Base-by-base conservation (phyloP, 2,888 invertebrate genomes). In the Tiliacea aurago region DNA sequence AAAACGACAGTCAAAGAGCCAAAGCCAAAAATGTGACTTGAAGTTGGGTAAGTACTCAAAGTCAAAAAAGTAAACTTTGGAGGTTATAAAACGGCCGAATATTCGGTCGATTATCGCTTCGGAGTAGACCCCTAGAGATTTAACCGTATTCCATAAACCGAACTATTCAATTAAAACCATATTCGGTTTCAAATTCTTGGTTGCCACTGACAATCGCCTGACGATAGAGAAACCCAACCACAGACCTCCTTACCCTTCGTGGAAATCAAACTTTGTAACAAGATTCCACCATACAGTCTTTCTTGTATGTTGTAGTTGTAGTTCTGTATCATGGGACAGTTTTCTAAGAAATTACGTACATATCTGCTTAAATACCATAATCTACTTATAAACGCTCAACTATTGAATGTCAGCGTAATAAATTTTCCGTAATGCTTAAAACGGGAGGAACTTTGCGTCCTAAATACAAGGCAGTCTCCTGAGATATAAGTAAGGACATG, bases 401-500 rank as follows among this genome's bases (percentile, higher is more conserved):
- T n/a, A 18, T 28, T 63, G 13, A 37, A 62, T 75, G 28, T 51
- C 59, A 63, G 49, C n/a, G 43, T 51, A 51, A 63, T 58, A 59
- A 58, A 71, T 51, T 56, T 15, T 43, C 23, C n/a, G 49, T 51
- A 76, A 76, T 71, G 45, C 33, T 47, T 65, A 56, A 65, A 61
- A 55, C 33, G 58, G 15, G 15, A 41, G n/a, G 58, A 33, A 62
- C 49, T 70, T 55, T 53, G 45, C 56, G 13, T 63, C 56, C 49
- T 62, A 51, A 62, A 71, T 37, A n/a, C n/a, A n/a, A n/a, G n/a
- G n/a, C n/a, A n/a, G 55, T 79, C 58, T 56, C 73, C 18, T 64
- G 66, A 73, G 37, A 63, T 73, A 80, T 73, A 67, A 28, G 28
- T 45, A 2, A 13, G 28, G 15, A 58, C 20, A 61, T 47, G 33